Percentiles rank a stretch among this genome's conserved stretches.
phyloP scores from a whole-genome alignment of 2,797 vertebrate genomes.

The Bucorvus abyssinicus region DNA sequence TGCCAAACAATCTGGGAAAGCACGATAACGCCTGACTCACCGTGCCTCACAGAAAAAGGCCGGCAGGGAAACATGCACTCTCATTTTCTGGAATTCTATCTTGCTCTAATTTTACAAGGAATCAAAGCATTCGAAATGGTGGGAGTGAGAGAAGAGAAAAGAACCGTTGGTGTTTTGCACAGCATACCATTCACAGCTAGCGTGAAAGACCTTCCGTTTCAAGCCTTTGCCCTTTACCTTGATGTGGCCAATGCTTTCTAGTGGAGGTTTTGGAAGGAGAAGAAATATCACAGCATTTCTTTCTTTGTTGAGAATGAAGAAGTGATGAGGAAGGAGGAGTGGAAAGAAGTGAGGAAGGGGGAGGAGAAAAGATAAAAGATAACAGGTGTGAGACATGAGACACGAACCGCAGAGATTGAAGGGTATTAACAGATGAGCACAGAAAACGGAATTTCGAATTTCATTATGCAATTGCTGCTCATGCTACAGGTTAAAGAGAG shows the following conservation, averaged over 20 bases:
- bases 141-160: slow-evolving; percentile 65
- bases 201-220: slow-evolving; percentile 89
- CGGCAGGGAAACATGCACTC: slow-evolving; percentile 44
- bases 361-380: slow-evolving; percentile 70
- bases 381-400: slow-evolving; percentile 71
- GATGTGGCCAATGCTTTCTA: slow-evolving; percentile 90
- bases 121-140: slow-evolving; percentile 67
- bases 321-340: slow-evolving; percentile 78
- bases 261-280: slow-evolving; percentile 88
- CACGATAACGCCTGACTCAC: slow-evolving; percentile 51
- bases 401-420: slow-evolving; percentile 71
- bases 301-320: slow-evolving; percentile 85
- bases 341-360: slow-evolving; percentile 76
- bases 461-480: slow-evolving; percentile 72
- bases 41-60: slow-evolving; percentile 18
- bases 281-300: slow-evolving; percentile 89
- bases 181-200: slow-evolving; percentile 87
- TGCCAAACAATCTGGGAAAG: slow-evolving; percentile 63
- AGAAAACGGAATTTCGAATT: slow-evolving; percentile 66
- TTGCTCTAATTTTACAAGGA: slow-evolving; percentile 73
- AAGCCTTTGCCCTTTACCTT: slow-evolving; percentile 90
- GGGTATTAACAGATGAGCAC: slow-evolving; percentile 78
- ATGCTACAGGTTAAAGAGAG: slow-evolving; percentile 76
- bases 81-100: slow-evolving; percentile 65
- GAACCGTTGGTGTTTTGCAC: slow-evolving; percentile 72